Percentiles rank a stretch among this genome's conserved stretches.
phyloP scores from a whole-genome alignment of 2,797 vertebrate genomes.

The Xenops minutus region DNA sequence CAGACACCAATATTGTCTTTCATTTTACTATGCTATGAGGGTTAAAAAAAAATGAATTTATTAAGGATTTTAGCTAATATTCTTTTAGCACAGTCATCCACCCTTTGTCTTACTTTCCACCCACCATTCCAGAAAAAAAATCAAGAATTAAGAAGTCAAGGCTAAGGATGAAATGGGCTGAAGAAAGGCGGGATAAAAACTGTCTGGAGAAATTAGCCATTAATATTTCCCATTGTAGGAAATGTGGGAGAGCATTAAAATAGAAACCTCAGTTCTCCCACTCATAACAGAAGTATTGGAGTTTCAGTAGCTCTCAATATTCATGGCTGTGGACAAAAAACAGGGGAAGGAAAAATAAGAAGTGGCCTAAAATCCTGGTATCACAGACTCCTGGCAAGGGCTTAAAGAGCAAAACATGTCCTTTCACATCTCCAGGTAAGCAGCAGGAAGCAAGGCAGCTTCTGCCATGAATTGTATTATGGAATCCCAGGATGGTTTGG shows the following conservation, averaged over 20 bases:
- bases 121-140: neutral
- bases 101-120: neutral
- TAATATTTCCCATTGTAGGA: neutral
- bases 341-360: neutral
- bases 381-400: neutral
- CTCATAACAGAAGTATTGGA: neutral
- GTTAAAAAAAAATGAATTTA: neutral
- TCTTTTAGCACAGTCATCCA: neutral
- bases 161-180: neutral
- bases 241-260: neutral
- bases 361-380: neutral
- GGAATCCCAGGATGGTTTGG: neutral
- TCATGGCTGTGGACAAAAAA: neutral
- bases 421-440: neutral
- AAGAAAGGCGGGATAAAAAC: neutral
- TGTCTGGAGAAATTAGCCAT: neutral
- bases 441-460: neutral
- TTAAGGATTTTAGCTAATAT: neutral
- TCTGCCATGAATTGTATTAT: neutral
- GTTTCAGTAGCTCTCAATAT: neutral
- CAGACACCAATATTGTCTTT: neutral
- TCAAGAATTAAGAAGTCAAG: neutral
- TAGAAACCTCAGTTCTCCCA: neutral
- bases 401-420: neutral
- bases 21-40: neutral